Evolutionary conservation across 2,113 vertebrate genomes (phyloP).

Genomic region (Semnopithecus entellus): DNA sequence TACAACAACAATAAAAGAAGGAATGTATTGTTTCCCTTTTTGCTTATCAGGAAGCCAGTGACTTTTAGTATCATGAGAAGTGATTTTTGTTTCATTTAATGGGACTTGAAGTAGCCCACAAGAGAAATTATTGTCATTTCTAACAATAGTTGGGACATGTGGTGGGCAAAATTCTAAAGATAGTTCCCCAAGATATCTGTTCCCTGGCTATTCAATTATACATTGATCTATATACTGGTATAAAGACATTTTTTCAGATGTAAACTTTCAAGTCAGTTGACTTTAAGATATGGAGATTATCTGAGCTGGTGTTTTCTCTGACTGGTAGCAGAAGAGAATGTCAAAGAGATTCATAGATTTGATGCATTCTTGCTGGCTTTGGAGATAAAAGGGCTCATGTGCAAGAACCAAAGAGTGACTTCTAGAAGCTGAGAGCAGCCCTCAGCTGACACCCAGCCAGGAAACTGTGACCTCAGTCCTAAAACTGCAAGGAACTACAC

Average conservation of each 20-base stretch:
- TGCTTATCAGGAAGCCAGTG: background rate
- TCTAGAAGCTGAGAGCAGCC: background rate
- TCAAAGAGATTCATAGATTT: background rate
- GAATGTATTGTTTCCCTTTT: background rate
- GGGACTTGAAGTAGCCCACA: background rate
- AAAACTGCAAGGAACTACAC: background rate
- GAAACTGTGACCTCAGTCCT: background rate
- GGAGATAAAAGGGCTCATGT: background rate
- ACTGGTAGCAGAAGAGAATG: background rate
- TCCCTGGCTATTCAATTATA: conserved; percentile 17
- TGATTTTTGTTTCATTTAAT: conserved; percentile 23
- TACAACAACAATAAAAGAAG: background rate
- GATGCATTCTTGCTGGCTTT: background rate
- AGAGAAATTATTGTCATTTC: conserved; percentile 21
- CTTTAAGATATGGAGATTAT: conserved; percentile 15
- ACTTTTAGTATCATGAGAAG: background rate
- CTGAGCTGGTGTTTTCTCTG: background rate
- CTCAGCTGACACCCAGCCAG: background rate
- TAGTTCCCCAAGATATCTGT: background rate
- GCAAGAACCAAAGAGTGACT: background rate
- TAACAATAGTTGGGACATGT: background rate
- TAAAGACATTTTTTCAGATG: background rate
- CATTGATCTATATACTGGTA: background rate
- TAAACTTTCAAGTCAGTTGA: conserved; percentile 22
- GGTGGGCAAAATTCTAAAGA: conserved; percentile 14